These are phyloP conservation scores for Xiphias gladius DNA, from an alignment of 2,113 vertebrate species.

Conservation along the genomic window DNA sequence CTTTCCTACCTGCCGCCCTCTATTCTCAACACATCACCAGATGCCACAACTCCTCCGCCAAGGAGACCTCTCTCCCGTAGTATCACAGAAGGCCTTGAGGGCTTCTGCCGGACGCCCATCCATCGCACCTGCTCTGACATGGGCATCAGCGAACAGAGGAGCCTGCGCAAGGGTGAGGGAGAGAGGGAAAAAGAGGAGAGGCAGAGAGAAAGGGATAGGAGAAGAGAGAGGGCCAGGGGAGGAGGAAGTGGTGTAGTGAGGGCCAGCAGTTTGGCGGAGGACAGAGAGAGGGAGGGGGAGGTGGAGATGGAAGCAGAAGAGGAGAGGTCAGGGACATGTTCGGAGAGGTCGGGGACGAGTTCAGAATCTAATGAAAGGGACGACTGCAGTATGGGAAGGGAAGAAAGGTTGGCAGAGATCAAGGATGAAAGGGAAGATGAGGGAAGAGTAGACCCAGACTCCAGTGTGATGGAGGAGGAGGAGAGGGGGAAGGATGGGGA, in stretches of 20 bases:
- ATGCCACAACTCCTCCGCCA: constrained; percentile 73
- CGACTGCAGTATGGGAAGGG: constrained; percentile 56
- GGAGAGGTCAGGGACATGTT: constrained; percentile 59
- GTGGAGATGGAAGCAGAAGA: constrained; percentile 73
- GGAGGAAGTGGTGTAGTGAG: constrained; percentile 82
- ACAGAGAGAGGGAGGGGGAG: constrained; percentile 82
- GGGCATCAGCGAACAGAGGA: constrained; percentile 88
- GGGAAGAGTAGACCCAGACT: constrained; percentile 59
- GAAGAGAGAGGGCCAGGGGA: constrained; percentile 79
- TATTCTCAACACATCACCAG: constrained; percentile 64
- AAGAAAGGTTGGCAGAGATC: constrained; percentile 57
- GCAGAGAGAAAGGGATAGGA: constrained; percentile 77
- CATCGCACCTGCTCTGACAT: constrained; percentile 92
- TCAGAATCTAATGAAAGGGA: constrained; percentile 76
- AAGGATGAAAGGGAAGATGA: constrained; percentile 71
- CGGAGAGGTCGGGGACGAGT: constrained; percentile 63
- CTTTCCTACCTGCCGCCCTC: constrained; percentile 91
- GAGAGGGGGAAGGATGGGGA: constrained; percentile 48
- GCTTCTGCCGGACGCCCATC: constrained; percentile 84
- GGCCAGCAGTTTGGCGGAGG: constrained; percentile 86
- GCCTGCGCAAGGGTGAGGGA: constrained; percentile 80
- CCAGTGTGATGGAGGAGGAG: constrained; percentile 66
- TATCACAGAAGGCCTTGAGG: constrained; percentile 85
- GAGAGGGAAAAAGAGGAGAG: constrained; percentile 82
- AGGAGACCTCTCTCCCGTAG: constrained; percentile 85